phyloP scores from a whole-genome alignment of 2,797 vertebrate genomes.

The Micropoecilia bifurca region DNA sequence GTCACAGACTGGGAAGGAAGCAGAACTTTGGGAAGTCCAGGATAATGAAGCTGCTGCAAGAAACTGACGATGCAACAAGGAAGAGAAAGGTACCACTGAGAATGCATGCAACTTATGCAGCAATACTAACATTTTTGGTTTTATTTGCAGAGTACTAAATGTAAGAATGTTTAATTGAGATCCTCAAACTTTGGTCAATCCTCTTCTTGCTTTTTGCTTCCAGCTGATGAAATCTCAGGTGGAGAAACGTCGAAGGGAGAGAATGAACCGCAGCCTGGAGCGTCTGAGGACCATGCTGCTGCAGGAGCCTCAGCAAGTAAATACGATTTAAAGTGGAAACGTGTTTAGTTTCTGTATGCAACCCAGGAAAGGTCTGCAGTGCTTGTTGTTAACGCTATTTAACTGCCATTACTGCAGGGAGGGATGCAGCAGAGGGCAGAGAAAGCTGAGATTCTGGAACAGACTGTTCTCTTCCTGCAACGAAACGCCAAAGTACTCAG shows the following conservation, averaged over 20 bases:
- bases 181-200: not conserved
- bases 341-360: not conserved
- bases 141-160: not conserved
- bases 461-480: constrained; percentile 83
- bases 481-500: constrained; percentile 27
- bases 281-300: constrained; percentile 82
- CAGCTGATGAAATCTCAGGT: constrained; percentile 87
- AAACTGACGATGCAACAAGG: constrained; percentile 39
- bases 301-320: constrained; percentile 18
- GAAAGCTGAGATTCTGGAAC: constrained; percentile 88
- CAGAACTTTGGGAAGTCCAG: not conserved
- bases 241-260: constrained; percentile 87
- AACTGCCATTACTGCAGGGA: constrained; percentile 61
- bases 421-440: constrained; percentile 82
- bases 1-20: constrained; percentile 12
- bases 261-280: constrained; percentile 89
- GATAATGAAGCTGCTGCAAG: constrained; percentile 58
- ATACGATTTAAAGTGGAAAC: not conserved
- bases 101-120: not conserved
- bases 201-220: not conserved
- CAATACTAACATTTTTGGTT: not conserved
- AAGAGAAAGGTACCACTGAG: constrained; percentile 72
- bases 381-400: not conserved
- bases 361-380: not conserved
- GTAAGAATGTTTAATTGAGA: not conserved